Base-by-base conservation (phyloP, 2,797 vertebrate genomes). In the Sebastolobus alascanus region DNA sequence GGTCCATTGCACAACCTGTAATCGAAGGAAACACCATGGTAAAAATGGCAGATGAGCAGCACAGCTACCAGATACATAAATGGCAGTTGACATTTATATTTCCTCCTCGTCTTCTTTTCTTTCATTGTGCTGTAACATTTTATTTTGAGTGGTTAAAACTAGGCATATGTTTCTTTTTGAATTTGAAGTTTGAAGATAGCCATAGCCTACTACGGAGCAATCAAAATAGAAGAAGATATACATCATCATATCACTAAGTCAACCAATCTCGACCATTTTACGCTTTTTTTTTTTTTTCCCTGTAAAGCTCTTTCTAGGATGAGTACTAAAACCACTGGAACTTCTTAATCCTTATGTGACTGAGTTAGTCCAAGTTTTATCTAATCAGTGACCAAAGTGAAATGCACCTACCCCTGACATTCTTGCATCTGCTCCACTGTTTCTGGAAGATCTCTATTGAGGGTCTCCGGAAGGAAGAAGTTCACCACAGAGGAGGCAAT, bases 381-480 rank as follows among this genome's bases (percentile, higher is more conserved):
- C 29, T 65, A 9, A 55, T 60, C 25, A 16, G 7, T 33, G 4
- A 68, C 6, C 2, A 43, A n/a, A 8, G 5, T 67, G 35, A 80
- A 38, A 43, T 55, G 16, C 2, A 84, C 89, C 0, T 78, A 99
- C 98, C 95, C 94, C 80, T 90, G 97, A 89, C 96, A 96, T 78
- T 91, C 90, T 74, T 97, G 96, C 97, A 98, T 98, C 75, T 99
- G 96, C 38, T 98, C 97, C 66, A 97, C 94, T 1, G 97, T 98
- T 82, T 99, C 98, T 0, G 98, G 98, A 71, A 99, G 96, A 68
- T 96, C 96, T 92, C 77, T 95, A 0, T 96, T 94, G 2, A 96
- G 95, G 52, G 96, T 99, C 95, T 99, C 98, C 0, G 98, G 98
- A 40, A 99, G 96, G 80, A 98, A 97, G 1, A 98, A 69, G 84